phyloP scores from a whole-genome alignment of 1,140 invertebrate genomes.

The Apis cerana region DNA sequence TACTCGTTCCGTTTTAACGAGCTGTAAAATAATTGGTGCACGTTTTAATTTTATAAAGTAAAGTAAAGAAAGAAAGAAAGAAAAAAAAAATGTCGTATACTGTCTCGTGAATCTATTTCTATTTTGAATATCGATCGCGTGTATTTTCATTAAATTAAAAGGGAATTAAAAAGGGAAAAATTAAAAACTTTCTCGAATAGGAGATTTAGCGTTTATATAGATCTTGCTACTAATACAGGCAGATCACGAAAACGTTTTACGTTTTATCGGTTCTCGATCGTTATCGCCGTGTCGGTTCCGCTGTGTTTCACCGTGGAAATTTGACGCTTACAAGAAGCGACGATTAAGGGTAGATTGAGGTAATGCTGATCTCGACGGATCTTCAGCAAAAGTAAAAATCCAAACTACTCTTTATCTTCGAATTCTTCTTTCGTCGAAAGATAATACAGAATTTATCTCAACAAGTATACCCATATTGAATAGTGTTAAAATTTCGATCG shows the following conservation, averaged over 20 bases:
- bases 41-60: not conserved
- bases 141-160: not conserved
- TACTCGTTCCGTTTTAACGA: constrained; percentile 2
- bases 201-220: not conserved
- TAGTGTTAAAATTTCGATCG: too few species aligned
- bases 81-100: too few species aligned
- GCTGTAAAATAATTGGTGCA: not conserved
- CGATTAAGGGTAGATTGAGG: not conserved
- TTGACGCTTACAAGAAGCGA: not conserved
- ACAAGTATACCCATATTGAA: too few species aligned
- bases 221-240: not conserved
- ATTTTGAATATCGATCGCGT: not conserved
- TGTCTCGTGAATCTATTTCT: too few species aligned
- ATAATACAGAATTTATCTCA: too few species aligned
- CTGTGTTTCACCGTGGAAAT: not conserved
- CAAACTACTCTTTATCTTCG: too few species aligned
- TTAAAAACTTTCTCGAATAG: not conserved
- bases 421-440: too few species aligned
- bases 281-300: not conserved
- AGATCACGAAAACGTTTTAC: not conserved
- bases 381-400: too few species aligned
- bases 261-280: constrained; percentile 10
- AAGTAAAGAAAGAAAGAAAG: too few species aligned
- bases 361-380: too few species aligned
- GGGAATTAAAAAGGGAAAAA: not conserved